A percentile compares a stretch with the other conserved stretches of the same genome.
phyloP scores from a whole-genome alignment of 2,797 vertebrate species.

The Gymnothorax javanicus region DNA sequence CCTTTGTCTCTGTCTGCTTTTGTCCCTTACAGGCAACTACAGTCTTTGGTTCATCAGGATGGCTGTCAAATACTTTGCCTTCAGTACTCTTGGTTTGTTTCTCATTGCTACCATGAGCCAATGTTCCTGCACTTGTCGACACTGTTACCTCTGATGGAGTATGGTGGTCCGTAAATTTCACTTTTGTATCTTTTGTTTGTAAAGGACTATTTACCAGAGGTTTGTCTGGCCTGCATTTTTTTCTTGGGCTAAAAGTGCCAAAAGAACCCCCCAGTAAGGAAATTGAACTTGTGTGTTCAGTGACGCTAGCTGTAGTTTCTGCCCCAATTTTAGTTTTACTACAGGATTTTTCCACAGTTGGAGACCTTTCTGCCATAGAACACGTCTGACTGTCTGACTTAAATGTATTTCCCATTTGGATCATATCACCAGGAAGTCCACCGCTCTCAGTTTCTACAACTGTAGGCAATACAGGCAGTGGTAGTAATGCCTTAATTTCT shows the following conservation, averaged over 20 bases:
- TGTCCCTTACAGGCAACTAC: slow-evolving; percentile 55
- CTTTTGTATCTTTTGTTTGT: slow-evolving; percentile 39
- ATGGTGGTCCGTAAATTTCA: slow-evolving; percentile 7
- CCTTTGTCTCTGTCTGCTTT: slow-evolving; percentile 23
- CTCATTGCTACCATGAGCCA: slow-evolving; percentile 35
- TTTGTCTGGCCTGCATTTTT: slow-evolving; percentile 52
- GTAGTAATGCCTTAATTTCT: slow-evolving; percentile 26
- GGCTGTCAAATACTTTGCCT: slow-evolving; percentile 44
- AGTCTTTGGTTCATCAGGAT: slow-evolving; percentile 63
- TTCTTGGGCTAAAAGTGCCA: slow-evolving; percentile 72
- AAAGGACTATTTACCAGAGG: slow-evolving; percentile 8
- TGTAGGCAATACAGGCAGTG: slow-evolving; percentile 15
- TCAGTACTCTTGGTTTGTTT: slow-evolving; percentile 43
- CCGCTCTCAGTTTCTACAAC: slow-evolving; percentile 26
- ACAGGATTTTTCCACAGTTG: slow-evolving; percentile 40
- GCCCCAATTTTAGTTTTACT: slow-evolving; percentile 42
- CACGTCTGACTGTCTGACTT: slow-evolving; percentile 27
- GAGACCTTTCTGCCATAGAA: slow-evolving; percentile 41
- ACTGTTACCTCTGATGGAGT: not conserved
- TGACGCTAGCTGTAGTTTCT: slow-evolving; percentile 46
- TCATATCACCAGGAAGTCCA: slow-evolving; percentile 37
- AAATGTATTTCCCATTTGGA: slow-evolving; percentile 31
- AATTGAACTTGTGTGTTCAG: slow-evolving; percentile 53
- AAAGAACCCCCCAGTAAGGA: slow-evolving; percentile 72
- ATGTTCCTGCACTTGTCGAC: slow-evolving; percentile 20